phyloP scores from a whole-genome alignment of 2,113 vertebrate species.

The Micromys minutus region DNA sequence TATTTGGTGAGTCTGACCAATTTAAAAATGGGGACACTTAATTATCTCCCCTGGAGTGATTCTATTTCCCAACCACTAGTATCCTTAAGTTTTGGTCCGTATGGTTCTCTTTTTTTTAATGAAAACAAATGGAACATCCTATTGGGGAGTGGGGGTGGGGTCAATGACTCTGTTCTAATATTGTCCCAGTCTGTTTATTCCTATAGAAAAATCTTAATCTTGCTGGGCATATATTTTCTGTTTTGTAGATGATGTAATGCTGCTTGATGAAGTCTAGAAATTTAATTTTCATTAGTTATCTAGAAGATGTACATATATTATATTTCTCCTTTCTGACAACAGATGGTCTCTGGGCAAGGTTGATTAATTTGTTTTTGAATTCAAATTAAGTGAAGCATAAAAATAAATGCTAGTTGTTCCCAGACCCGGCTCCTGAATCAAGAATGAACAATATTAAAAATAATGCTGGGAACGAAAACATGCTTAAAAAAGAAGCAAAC shows the following conservation, averaged over 20 bases:
- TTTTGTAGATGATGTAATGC: not conserved
- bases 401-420: conserved; percentile 63
- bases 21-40: conserved; percentile 35
- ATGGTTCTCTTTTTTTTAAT: not conserved
- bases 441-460: conserved; percentile 60
- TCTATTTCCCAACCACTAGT: not conserved
- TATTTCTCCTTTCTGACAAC: conserved; percentile 54
- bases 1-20: conserved; percentile 13
- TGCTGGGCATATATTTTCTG: not conserved
- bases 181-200: not conserved
- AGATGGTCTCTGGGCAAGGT: conserved; percentile 19
- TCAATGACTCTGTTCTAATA: not conserved
- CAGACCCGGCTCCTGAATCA: not conserved
- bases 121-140: not conserved
- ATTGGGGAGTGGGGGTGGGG: not conserved
- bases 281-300: conserved; percentile 72
- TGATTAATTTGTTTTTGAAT: conserved; percentile 63
- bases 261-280: conserved; percentile 54
- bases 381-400: conserved; percentile 63
- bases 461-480: not conserved
- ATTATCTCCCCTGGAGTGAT: not conserved
- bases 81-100: not conserved
- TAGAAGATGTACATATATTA: conserved; percentile 45
- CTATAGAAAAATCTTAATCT: not conserved
- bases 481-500: too few species aligned